Percentiles rank a stretch among this genome's conserved stretches.
phyloP scores from a whole-genome alignment of 35 echinoderm and acorn worm species.

The Apostichopus parvimensis region DNA sequence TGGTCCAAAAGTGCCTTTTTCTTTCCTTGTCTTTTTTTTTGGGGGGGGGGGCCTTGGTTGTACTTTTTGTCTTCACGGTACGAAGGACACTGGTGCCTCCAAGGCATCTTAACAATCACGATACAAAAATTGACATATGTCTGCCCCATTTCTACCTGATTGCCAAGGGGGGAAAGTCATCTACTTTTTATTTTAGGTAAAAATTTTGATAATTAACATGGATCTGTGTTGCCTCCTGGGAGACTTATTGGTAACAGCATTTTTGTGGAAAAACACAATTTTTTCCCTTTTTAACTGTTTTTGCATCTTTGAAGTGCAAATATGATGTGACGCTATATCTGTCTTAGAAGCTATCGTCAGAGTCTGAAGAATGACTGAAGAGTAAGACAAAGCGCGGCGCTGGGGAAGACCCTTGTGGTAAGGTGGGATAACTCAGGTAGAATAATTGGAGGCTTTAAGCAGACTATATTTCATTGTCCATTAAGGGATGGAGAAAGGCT shows the following conservation, averaged over 20 bases:
- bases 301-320: slow-evolving; percentile 3
- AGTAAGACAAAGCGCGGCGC: background rate
- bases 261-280: background rate
- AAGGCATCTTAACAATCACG: slow-evolving; percentile 23
- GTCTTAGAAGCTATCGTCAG: background rate
- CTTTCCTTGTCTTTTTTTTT: background rate
- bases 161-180: slow-evolving; percentile 40
- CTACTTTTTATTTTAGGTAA: slow-evolving; percentile 1
- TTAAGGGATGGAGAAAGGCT: background rate
- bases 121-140: slow-evolving; percentile 44
- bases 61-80: slow-evolving; percentile 2
- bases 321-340: background rate
- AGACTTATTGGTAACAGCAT: slow-evolving; percentile 27
- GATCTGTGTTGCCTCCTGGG: slow-evolving; percentile 50
- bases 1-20: slow-evolving; percentile 29
- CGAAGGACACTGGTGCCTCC: slow-evolving; percentile 41
- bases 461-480: background rate
- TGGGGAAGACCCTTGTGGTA: background rate
- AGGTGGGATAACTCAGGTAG: background rate
- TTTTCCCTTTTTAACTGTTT: background rate
- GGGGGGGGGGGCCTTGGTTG: no score
- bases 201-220: slow-evolving; percentile 55
- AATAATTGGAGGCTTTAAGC: background rate
- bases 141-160: slow-evolving; percentile 45
- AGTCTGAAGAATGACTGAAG: background rate